Conservation (phyloP, 2,888 invertebrate genomes). For the Meiosimyza platycephala region DNA sequence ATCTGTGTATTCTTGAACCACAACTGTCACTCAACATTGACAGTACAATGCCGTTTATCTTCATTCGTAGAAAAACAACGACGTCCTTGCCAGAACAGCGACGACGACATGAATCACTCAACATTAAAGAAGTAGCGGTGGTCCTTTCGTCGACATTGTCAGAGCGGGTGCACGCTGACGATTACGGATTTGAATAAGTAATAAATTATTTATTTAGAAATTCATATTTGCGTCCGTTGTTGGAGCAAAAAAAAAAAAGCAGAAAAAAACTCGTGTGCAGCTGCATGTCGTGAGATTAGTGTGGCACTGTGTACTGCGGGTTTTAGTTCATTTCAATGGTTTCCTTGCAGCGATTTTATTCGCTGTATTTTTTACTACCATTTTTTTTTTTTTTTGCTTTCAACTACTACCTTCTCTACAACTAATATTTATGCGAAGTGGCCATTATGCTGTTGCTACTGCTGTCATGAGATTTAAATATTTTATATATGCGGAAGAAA, state of each 20-base stretch:
- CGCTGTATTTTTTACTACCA: conserved; percentile 22
- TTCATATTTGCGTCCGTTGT: conserved; percentile 29
- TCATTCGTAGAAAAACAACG: too few species aligned
- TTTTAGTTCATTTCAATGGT: conserved; percentile 27
- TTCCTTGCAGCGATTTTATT: conserved; percentile 30
- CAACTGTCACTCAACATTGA: too few species aligned
- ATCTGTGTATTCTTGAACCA: too few species aligned
- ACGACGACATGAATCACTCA: conserved; percentile 23
- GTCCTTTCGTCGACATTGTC: conserved; percentile 17
- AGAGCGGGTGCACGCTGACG: conserved; percentile 48
- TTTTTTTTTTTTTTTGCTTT: neutral
- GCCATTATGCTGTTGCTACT: conserved; percentile 49
- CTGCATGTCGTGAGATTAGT: conserved; percentile 29
- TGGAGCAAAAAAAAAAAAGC: conserved; percentile 8
- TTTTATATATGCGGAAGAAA: conserved; percentile 3
- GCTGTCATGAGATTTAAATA: conserved; percentile 24
- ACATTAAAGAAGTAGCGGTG: neutral
- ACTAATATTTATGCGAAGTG: conserved; percentile 57
- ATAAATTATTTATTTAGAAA: conserved; percentile 58
- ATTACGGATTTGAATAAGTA: conserved; percentile 60
- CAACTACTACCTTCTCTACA: neutral
- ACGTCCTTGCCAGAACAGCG: too few species aligned
- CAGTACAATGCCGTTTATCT: too few species aligned
- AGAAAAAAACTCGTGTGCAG: neutral
- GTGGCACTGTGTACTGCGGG: conserved; percentile 23